A percentile compares a stretch with the other conserved stretches of the same genome.
Evolutionary conservation across 1,140 invertebrate species (phyloP).

Genomic region (Teleopsis dalmanni): DNA sequence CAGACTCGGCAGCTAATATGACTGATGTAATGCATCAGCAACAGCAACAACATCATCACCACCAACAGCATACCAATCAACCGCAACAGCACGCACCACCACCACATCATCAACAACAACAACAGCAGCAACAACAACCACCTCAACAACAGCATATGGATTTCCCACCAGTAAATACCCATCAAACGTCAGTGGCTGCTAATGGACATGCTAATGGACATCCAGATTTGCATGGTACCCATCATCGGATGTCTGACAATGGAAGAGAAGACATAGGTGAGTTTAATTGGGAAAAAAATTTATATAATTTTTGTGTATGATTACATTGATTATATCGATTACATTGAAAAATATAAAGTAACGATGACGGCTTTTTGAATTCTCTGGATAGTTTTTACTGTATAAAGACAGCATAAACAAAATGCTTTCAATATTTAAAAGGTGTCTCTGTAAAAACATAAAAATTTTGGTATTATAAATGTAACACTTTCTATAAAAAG

Average conservation of each 20-base stretch:
- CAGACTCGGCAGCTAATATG: constrained; percentile 62
- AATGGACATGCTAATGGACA: constrained; percentile 31
- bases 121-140: constrained; percentile 48
- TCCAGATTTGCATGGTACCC: constrained; percentile 41
- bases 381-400: too few species aligned
- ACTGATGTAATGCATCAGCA: constrained; percentile 59
- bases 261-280: constrained; percentile 47
- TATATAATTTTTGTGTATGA: too few species aligned
- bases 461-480: too few species aligned
- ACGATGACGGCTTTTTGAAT: too few species aligned
- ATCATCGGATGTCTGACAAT: constrained; percentile 41
- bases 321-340: too few species aligned
- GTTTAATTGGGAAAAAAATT: too few species aligned
- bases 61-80: constrained; percentile 33
- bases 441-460: too few species aligned
- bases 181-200: constrained; percentile 18
- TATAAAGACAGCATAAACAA: too few species aligned
- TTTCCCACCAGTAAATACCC: constrained; percentile 23
- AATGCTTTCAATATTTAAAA: too few species aligned
- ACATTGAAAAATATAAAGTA: too few species aligned
- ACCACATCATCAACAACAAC: constrained; percentile 55
- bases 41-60: constrained; percentile 57
- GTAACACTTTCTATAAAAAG: too few species aligned
- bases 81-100: constrained; percentile 30
- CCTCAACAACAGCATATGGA: constrained; percentile 36